Evolutionary conservation across 1,140 invertebrate genomes (phyloP), one percentile per base, ranked within the genome.

Genomic region (Pectinophora gossypiella): DNA sequence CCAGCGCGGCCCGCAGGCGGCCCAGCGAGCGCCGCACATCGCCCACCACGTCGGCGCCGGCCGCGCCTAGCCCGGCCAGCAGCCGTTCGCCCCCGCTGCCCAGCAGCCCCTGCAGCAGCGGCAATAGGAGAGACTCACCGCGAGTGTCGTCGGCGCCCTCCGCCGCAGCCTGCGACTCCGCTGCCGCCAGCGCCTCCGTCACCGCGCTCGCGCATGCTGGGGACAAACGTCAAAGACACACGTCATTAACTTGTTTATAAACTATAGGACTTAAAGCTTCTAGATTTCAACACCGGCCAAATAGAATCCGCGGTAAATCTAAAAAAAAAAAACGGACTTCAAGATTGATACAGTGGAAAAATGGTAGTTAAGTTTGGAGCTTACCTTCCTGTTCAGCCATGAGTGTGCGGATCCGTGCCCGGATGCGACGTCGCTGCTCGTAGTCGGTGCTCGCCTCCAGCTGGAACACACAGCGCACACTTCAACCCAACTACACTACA

Each of bases 401-500:
- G 61, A 94, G 90, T 81, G 90, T 89, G 59, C 92, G 91, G 64
- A 97, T 90, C 85, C 95, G 91, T 67, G 91, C 90, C 84, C 95
- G 90, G 68, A 97, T 93, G 69, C 91, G 91, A 68, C 94, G 92
- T 72, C 95, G 90, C 76, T 95, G 94, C 80, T 97, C 95, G 93
- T 96, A 96, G 74, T 95, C 94, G 61, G 91, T 93, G 76, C 94
- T 93, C 81, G 92, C 91, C 85, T 95, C 95, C 88, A 96, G 90
- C 95, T 96, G 82, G 16, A 90, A 90, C 61, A 52, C 19, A 52
- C 19, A 21, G 1, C 2, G n/a, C 27, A 32, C n/a, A n/a, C n/a
- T n/a, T n/a, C n/a, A n/a, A n/a, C n/a, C n/a, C n/a, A n/a, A n/a
- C n/a, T n/a, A n/a, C n/a, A n/a, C n/a, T n/a, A n/a, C n/a, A n/a